phyloP scores from a whole-genome alignment of 1,140 invertebrate species.

The Drosophila busckii region DNA sequence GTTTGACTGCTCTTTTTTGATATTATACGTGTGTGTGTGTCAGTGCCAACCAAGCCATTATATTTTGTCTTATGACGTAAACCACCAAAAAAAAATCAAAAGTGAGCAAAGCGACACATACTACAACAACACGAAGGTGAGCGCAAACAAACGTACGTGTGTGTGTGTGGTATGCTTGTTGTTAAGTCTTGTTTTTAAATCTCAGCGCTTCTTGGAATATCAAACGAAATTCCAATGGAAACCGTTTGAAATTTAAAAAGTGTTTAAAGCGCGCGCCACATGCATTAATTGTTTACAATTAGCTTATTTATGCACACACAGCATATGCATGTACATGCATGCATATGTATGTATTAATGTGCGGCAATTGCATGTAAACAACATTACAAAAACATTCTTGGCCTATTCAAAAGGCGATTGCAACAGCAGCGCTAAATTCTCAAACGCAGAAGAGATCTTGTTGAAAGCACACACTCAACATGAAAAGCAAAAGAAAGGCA shows the following conservation, averaged over 20 bases:
- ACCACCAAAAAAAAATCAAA: slow-evolving; percentile 71
- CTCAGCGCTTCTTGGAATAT: slow-evolving; percentile 32
- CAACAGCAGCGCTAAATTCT: slow-evolving; percentile 57
- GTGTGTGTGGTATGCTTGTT: slow-evolving; percentile 41
- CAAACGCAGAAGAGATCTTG: slow-evolving; percentile 66
- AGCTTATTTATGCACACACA: slow-evolving; percentile 21
- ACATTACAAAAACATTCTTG: too few relatives aligned
- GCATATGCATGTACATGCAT: slow-evolving; percentile 4
- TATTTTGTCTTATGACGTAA: slow-evolving; percentile 76
- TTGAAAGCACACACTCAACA: slow-evolving; percentile 65
- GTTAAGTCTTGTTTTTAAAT: slow-evolving; percentile 26
- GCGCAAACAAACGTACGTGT: slow-evolving; percentile 51
- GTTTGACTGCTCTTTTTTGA: slow-evolving; percentile 40
- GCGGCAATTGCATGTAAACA: slow-evolving; percentile 45
- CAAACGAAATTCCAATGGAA: slow-evolving; percentile 9
- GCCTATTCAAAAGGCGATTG: slow-evolving; percentile 28
- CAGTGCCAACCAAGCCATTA: slow-evolving; percentile 65
- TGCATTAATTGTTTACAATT: slow-evolving; percentile 63
- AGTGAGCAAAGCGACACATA: slow-evolving; percentile 66
- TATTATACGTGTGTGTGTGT: slow-evolving; percentile 10
- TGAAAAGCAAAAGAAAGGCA: too few relatives aligned
- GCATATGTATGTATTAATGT: slow-evolving; percentile 12
- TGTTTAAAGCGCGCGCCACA: slow-evolving; percentile 19
- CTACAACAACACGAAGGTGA: slow-evolving; percentile 54
- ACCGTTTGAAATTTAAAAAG: slow-evolving; percentile 32